These are phyloP conservation scores for Drosophila phalerata DNA, from an alignment of 2,888 invertebrate genomes.

Conservation along the genomic window DNA sequence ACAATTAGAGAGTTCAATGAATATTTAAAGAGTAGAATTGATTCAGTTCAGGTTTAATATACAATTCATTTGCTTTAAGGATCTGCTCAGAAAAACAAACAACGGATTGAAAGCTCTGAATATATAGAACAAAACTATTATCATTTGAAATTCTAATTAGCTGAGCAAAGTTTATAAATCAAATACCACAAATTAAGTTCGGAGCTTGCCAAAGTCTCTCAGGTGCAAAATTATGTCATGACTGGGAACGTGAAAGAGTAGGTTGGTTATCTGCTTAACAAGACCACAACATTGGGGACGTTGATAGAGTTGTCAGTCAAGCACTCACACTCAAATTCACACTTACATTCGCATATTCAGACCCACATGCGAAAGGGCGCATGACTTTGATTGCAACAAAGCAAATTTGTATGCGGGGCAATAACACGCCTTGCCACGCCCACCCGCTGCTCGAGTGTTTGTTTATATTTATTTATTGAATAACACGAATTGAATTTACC, in stretches of 20 bases:
- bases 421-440: slow-evolving; percentile 7
- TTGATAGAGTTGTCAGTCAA: slow-evolving; percentile 52
- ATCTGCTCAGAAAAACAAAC: neutral
- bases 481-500: slow-evolving; percentile 20
- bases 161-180: slow-evolving; percentile 18
- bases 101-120: neutral
- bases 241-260: slow-evolving; percentile 7
- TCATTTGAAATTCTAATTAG: slow-evolving; percentile 27
- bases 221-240: slow-evolving; percentile 68
- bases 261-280: slow-evolving; percentile 37
- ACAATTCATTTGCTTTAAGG: neutral
- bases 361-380: slow-evolving; percentile 43
- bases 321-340: slow-evolving; percentile 10
- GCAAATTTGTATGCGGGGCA: slow-evolving; percentile 29
- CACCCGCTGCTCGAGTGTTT: neutral
- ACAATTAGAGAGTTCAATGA: neutral
- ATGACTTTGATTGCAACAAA: slow-evolving; percentile 68
- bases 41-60: too few relatives aligned
- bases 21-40: too few relatives aligned
- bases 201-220: slow-evolving; percentile 18
- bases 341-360: neutral
- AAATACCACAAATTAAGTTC: slow-evolving; percentile 16
- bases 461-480: slow-evolving; percentile 32
- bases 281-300: slow-evolving; percentile 41
- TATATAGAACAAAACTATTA: neutral